A percentile compares a stretch with the other conserved stretches of the same genome.
Conservation (phyloP, 2,888 invertebrate genomes). For the Drosophila tanythrix region DNA sequence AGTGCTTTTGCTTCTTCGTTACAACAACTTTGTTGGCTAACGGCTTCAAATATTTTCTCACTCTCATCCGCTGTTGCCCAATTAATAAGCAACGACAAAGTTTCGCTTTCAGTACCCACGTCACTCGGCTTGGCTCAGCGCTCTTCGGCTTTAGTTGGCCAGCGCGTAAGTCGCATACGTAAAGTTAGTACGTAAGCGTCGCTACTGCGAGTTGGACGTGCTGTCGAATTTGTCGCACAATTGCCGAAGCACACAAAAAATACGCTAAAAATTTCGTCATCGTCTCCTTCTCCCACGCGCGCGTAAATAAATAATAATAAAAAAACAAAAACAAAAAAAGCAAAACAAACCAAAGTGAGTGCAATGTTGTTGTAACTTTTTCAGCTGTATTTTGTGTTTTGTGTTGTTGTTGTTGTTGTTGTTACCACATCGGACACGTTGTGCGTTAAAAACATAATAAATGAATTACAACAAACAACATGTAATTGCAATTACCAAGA, state of each 20-base stretch:
- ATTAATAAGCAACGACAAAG: constrained; percentile 6
- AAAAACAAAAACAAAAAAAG: constrained; percentile 25
- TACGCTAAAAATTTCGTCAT: constrained; percentile 67
- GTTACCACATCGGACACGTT: constrained; percentile 37
- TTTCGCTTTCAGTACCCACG: constrained; percentile 44
- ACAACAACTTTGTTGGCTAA: constrained; percentile 12
- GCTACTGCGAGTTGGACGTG: constrained; percentile 55
- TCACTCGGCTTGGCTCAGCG: constrained; percentile 24
- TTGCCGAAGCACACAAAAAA: constrained; percentile 45
- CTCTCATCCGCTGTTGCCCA: constrained; percentile 2
- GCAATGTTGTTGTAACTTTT: constrained; percentile 42
- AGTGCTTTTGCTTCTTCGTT: background rate
- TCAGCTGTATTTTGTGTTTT: constrained; percentile 11
- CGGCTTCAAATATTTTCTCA: constrained; percentile 1
- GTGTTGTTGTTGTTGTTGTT: constrained; percentile 3
- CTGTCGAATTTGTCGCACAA: constrained; percentile 13
- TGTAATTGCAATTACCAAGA: constrained; percentile 70
- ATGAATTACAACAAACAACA: constrained; percentile 62
- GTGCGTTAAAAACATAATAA: constrained; percentile 56
- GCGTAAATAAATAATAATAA: constrained; percentile 36
- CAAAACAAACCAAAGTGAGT: constrained; percentile 70
- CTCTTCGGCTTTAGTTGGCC: constrained; percentile 42
- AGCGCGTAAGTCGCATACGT: constrained; percentile 26
- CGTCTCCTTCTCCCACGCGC: constrained; percentile 56
- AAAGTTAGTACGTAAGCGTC: constrained; percentile 63